These are phyloP conservation scores for Oligia latruncula DNA, from an alignment of 2,888 invertebrate genomes.

Conservation along the genomic window DNA sequence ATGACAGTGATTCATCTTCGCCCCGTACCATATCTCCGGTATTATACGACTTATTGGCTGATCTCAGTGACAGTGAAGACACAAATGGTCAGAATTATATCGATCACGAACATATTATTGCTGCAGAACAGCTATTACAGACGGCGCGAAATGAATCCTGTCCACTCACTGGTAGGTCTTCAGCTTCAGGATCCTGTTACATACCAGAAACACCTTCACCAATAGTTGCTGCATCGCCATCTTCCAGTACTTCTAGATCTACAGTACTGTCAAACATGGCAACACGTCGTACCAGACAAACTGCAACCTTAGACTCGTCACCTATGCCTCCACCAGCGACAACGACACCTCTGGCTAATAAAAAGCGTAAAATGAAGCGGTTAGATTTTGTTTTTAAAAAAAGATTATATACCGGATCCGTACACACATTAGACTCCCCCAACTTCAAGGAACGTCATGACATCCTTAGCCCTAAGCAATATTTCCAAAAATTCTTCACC, in stretches of 20 bases:
- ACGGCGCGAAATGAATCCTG: slow-evolving; percentile 15
- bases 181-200: slow-evolving; percentile 15
- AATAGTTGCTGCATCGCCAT: slow-evolving; percentile 17
- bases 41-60: slow-evolving; percentile 16
- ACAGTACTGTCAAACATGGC: neutral
- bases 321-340: slow-evolving; percentile 24
- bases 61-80: slow-evolving; percentile 27
- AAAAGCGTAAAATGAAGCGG: slow-evolving; percentile 20
- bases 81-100: neutral
- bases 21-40: slow-evolving; percentile 8
- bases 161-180: slow-evolving; percentile 19
- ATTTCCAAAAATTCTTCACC: slow-evolving; percentile 26
- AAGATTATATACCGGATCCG: slow-evolving; percentile 21
- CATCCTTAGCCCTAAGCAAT: slow-evolving; percentile 11
- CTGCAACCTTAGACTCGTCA: slow-evolving; percentile 8
- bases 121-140: slow-evolving; percentile 19
- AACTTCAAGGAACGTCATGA: slow-evolving; percentile 19
- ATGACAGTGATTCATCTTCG: slow-evolving; percentile 22
- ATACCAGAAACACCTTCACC: slow-evolving; percentile 28
- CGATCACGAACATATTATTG: slow-evolving; percentile 4
- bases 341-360: slow-evolving; percentile 18
- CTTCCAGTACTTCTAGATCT: slow-evolving; percentile 19
- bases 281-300: slow-evolving; percentile 25
- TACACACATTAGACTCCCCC: neutral
- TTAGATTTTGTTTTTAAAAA: slow-evolving; percentile 34